Evolutionary conservation across 2,888 invertebrate species (phyloP), one percentile per base, ranked within the genome.

Genomic region (Leucophenga maculata): DNA sequence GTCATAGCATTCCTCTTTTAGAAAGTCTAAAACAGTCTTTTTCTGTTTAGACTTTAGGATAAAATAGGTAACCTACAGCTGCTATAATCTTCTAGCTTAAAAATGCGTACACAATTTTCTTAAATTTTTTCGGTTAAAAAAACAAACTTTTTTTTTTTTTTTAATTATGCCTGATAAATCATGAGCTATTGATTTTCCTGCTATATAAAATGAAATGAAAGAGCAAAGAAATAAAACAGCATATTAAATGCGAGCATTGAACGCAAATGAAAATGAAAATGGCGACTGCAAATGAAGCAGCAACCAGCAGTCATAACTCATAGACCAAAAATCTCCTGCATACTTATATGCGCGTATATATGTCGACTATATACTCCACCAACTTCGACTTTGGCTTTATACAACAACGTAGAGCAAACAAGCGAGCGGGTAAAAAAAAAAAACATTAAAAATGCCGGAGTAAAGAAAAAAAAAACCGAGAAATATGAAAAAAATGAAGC

Each of bases 101-200:
- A 72, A 70, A 64, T 52, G 65, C 60, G 72, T 65, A 57, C 60
- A 9, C n/a, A 44, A 52, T 57, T 16, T 62, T 69, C 62, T 68
- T 70, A 67, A 44, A 66, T 26, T 39, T 8, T 32, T 32, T 11
- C 8, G 11, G 4, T 39, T 39, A 39, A 39, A 1, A n/a, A n/a
- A n/a, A n/a, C n/a, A n/a, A n/a, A n/a, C n/a, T n/a, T n/a, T n/a
- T n/a, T n/a, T n/a, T n/a, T n/a, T n/a, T 3, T 65, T 20, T 71
- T 73, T 81, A 79, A 83, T 83, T 83, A 81, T 75, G 69, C n/a
- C 32, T 68, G 62, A 68, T 62, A 68, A 68, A 68, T 62, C 62
- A 68, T 48, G 68, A 68, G 68, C 70, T 83, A 80, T 81, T 77
- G 80, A 80, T 79, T 80, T 83, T 78, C 69, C 1, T 16, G 22